Percentiles rank a stretch among this genome's conserved stretches.
Conservation (phyloP, 2,888 invertebrate genomes). For the Synergus itoensis region DNA sequence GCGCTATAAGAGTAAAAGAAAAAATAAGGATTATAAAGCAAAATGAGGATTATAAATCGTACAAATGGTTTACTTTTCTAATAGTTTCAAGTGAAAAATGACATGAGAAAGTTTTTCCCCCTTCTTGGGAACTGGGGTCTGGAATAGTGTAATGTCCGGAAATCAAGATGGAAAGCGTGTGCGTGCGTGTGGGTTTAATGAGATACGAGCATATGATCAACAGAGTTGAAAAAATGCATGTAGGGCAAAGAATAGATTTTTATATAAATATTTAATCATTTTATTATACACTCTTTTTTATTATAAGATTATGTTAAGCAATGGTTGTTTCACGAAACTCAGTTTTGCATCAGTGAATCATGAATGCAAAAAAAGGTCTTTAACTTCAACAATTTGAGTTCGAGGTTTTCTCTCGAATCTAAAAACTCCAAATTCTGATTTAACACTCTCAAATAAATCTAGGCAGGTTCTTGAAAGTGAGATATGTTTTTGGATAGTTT, state of each 20-base stretch:
- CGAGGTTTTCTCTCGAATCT: background rate
- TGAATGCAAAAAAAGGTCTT: background rate
- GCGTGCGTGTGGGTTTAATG: conserved; percentile 35
- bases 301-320: conserved; percentile 6
- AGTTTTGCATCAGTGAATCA: background rate
- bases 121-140: background rate
- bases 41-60: too few species aligned
- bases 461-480: background rate
- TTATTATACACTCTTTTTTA: conserved; percentile 2
- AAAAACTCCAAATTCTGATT: background rate
- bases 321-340: background rate
- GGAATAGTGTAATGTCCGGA: background rate
- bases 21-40: background rate
- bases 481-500: background rate
- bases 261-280: conserved; percentile 16
- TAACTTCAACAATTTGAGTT: background rate
- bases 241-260: conserved; percentile 26
- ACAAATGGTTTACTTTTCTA: too few species aligned
- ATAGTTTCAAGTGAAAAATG: background rate
- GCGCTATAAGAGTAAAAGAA: background rate
- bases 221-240: conserved; percentile 20
- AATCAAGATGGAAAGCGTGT: conserved; percentile 13
- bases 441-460: background rate
- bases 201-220: conserved; percentile 24
- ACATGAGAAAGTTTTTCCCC: background rate